Evolutionary conservation across 2,797 vertebrate genomes (phyloP), one percentile per base, ranked within the genome.

Genomic region (Columba guinea): DNA sequence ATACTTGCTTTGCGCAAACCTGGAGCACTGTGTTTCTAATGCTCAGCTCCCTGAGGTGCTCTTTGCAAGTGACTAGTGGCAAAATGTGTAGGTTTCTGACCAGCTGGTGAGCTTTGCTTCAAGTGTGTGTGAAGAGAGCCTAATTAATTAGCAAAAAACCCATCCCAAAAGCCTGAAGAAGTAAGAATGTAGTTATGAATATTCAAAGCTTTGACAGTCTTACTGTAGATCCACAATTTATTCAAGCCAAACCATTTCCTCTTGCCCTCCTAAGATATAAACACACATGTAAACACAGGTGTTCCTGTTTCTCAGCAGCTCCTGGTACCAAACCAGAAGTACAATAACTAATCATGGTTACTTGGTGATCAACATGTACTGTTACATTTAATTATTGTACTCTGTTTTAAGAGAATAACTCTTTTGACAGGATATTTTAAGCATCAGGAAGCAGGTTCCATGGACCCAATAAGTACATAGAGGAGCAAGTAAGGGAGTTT

Each of bases 11-110:
- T 70, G 22, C 46, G 30, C 53, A 69, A 2, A 46, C 35, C 4
- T 19, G 35, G 28, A 90, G 37, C 14, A 11, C 51, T 49, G 0
- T 30, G 16, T 68, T 84, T 89, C 30, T 78, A n/a, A 55, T 55
- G 35, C 30, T 67, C 17, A 9, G 9, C 28, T 84, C 18, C 24
- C 44, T 75, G 16, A 71, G 28, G 27, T 62, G 13, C 48, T 91
- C n/a, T 84, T 84, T 63, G 6, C 69, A 63, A 71, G 51, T 27
- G 24, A 7, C 26, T 58, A 30, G 21, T 35, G 64, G 37, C 71
- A 92, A 86, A 68, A 77, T 10, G 6, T 34, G 10, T 67, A 37
- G 27, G 10, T 89, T 93, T 95, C 28, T 64, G 37, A 76, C 28
- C 37, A 76, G 13, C 35, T 48, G 18, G 5, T 70, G 23, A 56